Base-by-base conservation (phyloP, 1,140 invertebrate species). In the Lepidurus packardi region DNA sequence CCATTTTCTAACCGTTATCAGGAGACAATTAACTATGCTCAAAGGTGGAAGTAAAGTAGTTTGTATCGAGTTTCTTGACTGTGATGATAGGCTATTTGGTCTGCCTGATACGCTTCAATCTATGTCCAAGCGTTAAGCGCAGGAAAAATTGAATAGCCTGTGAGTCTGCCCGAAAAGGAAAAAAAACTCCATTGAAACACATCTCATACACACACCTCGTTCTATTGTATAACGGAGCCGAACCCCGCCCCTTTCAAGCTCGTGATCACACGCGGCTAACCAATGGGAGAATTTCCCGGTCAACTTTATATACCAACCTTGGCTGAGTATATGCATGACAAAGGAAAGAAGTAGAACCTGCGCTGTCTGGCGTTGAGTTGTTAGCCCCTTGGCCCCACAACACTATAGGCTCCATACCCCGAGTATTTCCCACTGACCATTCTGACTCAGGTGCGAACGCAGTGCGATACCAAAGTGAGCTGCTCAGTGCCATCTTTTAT, bases 381-480 rank as follows among this genome's bases (percentile, higher is more conserved):
- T 65, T 65, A 21, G 53, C 53, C 9, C 53, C 21, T 65, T 65
- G 53, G 53, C 53, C 16, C 53, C 7, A 13, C 53, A 16, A 21
- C 53, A 65, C 16, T 21, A 65, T 65, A 65, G 13, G 53, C 53
- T 65, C 53, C 53, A 65, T 21, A 13, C 53, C 13, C 16, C 53
- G 9, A 65, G 53, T 65, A 21, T 21, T 65, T 65, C 53, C 53
- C 53, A 65, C 53, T 65, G 53, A 65, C 53, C 53, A 65, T 65
- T 65, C 53, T 65, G 53, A 65, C 53, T 65, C 53, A 65, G 53
- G 53, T 65, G 53, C 53, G 53, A 65, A 65, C 53, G 53, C 53
- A 65, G 53, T 65, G 53, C 53, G 53, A 65, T 65, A 65, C 53
- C 53, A 13, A 21, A 65, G 21, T 21, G 16, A 16, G 53, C 53